Conservation (phyloP, 2,888 invertebrate genomes). For the Pecten maximus region DNA sequence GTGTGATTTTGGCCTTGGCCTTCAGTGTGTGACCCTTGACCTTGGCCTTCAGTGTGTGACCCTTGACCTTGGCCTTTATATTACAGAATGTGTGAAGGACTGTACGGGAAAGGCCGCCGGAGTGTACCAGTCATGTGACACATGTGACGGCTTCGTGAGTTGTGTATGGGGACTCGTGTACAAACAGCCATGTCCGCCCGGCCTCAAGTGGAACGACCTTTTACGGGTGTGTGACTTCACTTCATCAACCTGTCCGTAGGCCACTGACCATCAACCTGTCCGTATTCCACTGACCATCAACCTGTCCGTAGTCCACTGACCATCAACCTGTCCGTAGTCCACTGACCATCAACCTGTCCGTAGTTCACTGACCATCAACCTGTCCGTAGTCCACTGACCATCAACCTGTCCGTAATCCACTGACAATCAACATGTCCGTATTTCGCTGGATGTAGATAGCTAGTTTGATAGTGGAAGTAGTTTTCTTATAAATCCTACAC, state of each 20-base stretch:
- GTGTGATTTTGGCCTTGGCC: too few relatives aligned
- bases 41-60: neutral
- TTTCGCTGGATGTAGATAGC: too few relatives aligned
- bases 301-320: too few relatives aligned
- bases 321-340: too few relatives aligned
- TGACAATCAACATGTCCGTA: too few relatives aligned
- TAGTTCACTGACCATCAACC: too few relatives aligned
- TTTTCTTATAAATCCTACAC: too few relatives aligned
- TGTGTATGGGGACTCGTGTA: slow-evolving; percentile 59
- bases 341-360: too few relatives aligned
- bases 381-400: too few relatives aligned
- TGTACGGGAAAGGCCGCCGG: slow-evolving; percentile 60
- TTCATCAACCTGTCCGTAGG: slow-evolving; percentile 53
- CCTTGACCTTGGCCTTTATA: neutral
- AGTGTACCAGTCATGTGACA: slow-evolving; percentile 64
- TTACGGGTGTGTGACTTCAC: slow-evolving; percentile 57
- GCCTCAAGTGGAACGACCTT: slow-evolving; percentile 61
- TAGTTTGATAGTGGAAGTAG: too few relatives aligned
- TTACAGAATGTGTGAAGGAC: slow-evolving; percentile 52
- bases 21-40: neutral
- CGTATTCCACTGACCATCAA: too few relatives aligned
- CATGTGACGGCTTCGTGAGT: slow-evolving; percentile 61
- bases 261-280: neutral
- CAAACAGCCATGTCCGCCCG: slow-evolving; percentile 58
- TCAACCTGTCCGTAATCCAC: too few relatives aligned